Conservation (phyloP, 2,888 invertebrate species). For the Rhingia campestris region DNA sequence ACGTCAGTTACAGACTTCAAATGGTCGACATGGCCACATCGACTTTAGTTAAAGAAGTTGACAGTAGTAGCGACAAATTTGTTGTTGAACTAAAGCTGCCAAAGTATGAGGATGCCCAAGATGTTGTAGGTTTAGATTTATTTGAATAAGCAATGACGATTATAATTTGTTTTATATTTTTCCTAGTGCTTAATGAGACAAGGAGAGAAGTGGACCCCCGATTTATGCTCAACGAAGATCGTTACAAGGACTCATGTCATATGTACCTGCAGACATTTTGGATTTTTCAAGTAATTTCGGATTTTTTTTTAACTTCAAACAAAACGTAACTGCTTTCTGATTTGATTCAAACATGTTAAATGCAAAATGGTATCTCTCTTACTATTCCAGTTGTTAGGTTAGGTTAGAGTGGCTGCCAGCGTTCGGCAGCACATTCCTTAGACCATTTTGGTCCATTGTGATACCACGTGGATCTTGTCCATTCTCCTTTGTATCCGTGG, state of each 20-base stretch:
- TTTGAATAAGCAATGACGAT: background rate
- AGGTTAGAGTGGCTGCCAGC: too few relatives aligned
- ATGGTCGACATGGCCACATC: constrained; percentile 52
- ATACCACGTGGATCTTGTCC: too few relatives aligned
- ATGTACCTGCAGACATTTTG: constrained; percentile 55
- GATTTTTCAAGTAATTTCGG: constrained; percentile 49
- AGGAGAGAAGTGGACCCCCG: constrained; percentile 51
- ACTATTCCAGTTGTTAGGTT: too few relatives aligned
- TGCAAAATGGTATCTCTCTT: too few relatives aligned
- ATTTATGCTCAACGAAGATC: constrained; percentile 49
- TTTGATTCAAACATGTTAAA: too few relatives aligned
- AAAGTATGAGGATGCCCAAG: constrained; percentile 20
- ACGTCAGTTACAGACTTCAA: constrained; percentile 41
- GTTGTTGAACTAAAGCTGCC: constrained; percentile 48
- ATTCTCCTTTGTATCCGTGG: too few relatives aligned
- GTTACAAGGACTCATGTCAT: constrained; percentile 29
- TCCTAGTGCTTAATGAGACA: constrained; percentile 59
- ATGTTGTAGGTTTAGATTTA: constrained; percentile 35
- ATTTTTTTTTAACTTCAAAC: too few relatives aligned
- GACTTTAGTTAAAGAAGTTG: constrained; percentile 38
- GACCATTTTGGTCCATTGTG: too few relatives aligned
- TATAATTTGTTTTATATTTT: background rate
- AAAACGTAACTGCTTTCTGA: too few relatives aligned
- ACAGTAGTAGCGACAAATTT: constrained; percentile 12
- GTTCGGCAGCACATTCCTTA: too few relatives aligned